Evolutionary conservation across 2,113 vertebrate genomes (phyloP), one percentile per base, ranked within the genome.

Genomic region (Ardeotis arabs): DNA sequence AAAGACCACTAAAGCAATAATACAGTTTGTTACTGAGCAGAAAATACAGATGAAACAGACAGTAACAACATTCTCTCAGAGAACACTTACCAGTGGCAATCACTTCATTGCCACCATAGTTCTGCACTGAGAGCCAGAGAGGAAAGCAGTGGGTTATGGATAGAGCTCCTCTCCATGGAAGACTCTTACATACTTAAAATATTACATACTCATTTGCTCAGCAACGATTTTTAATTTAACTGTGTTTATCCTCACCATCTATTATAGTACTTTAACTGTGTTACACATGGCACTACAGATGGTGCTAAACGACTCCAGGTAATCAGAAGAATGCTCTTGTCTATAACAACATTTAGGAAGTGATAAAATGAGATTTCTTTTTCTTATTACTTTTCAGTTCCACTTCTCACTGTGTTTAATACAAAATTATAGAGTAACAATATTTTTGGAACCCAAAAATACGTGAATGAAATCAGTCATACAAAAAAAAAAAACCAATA

Each of bases 271-370:
- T 90, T 69, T 37, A 95, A 80, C 64, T 76, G 52, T 75, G 44
- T 74, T 91, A 64, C 95, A 96, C 89, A 78, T 73, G 76, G 90
- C 87, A 94, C 66, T 77, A 87, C 88, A 97, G 91, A 97, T 73
- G 73, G 95, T 84, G 69, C 53, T 75, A 75, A 89, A 78, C 64
- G 53, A 83, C 79, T 96, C 53, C 80, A 95, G 76, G 87, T 95
- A 93, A 87, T 87, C 84, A 82, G 56, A 84, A 82, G 53, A 91
- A 95, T 60, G 84, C 78, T 95, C 59, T 77, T 75, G 21, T 63
- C 85, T 68, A 89, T 89, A 84, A 75, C 7, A 76, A 77, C 45
- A 81, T 44, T 67, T 62, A 84, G 89, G 35, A 89, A 52, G 45
- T 2, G 2, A 77, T 55, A 83, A 92, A 95, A 89, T 76, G 62